Percentiles rank a stretch among this genome's conserved stretches.
Conservation (phyloP, 2,797 vertebrate genomes). For the Huso huso region DNA sequence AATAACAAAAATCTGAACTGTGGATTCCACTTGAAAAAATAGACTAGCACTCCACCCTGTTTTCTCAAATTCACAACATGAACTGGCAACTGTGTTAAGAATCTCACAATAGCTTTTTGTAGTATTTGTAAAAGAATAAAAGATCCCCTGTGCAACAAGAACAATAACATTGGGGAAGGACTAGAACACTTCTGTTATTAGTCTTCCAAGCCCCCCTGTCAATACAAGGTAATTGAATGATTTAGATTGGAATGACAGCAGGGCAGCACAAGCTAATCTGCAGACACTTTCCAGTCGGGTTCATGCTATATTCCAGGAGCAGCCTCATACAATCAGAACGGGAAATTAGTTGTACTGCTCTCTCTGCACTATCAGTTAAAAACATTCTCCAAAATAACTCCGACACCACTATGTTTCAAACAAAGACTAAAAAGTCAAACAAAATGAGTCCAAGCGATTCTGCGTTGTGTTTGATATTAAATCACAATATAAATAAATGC, state of each 20-base stretch:
- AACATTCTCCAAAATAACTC: constrained; percentile 11
- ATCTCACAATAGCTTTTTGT: too few relatives aligned
- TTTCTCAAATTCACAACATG: not conserved
- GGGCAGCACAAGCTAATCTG: constrained; percentile 38
- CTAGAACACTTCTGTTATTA: constrained; percentile 27
- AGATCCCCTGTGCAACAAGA: constrained; percentile 8
- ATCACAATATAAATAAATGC: constrained; percentile 34
- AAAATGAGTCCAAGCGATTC: not conserved
- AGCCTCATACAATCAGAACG: constrained; percentile 31
- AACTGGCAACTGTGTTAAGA: too few relatives aligned
- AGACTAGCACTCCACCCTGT: not conserved
- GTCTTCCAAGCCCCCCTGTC: constrained; percentile 32
- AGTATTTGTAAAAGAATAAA: not conserved
- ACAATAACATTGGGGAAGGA: constrained; percentile 17
- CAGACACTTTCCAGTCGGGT: constrained; percentile 37
- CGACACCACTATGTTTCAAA: too few relatives aligned
- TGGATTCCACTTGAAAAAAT: too few relatives aligned
- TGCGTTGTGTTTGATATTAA: constrained; percentile 36
- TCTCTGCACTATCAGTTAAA: constrained; percentile 15
- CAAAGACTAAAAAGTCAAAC: constrained; percentile 16
- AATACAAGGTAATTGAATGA: constrained; percentile 44
- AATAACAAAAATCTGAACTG: too few relatives aligned
- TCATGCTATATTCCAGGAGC: constrained; percentile 44
- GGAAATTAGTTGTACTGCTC: constrained; percentile 31
- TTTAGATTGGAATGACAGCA: constrained; percentile 41